These are phyloP conservation scores for Chrysotoxum bicinctum DNA, from an alignment of 2,888 invertebrate genomes.

Conservation along the genomic window DNA sequence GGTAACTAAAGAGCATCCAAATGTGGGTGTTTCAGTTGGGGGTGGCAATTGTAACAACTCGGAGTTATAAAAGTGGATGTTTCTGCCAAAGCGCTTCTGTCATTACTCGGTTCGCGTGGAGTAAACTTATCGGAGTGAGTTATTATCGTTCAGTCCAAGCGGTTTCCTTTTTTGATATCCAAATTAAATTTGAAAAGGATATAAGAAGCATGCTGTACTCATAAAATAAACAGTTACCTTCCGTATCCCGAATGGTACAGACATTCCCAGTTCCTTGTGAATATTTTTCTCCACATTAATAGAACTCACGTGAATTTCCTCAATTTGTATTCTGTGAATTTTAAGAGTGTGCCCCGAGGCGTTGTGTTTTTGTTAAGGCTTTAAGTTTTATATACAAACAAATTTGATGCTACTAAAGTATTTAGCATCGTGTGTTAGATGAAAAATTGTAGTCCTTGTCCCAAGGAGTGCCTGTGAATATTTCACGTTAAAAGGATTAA, in stretches of 20 bases:
- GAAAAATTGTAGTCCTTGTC: neutral
- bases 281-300: neutral
- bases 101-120: constrained; percentile 24
- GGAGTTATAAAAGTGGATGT: constrained; percentile 27
- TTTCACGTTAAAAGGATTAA: constrained; percentile 38
- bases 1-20: neutral
- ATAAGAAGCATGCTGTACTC: constrained; percentile 15
- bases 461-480: constrained; percentile 1
- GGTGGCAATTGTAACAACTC: neutral
- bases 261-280: neutral
- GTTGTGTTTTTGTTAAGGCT: neutral
- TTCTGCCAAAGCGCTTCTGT: constrained; percentile 28
- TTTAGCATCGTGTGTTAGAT: constrained; percentile 18
- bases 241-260: neutral
- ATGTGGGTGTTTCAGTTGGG: neutral
- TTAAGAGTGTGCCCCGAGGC: neutral
- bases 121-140: constrained; percentile 5
- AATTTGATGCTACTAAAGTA: neutral
- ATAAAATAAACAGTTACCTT: neutral
- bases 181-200: constrained; percentile 24
- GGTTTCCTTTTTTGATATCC: neutral
- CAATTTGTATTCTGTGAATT: neutral
- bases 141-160: neutral
- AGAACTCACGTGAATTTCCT: neutral
- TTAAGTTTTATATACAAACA: neutral